These are phyloP conservation scores for Heliconius eleuchia DNA, from an alignment of 1,140 invertebrate genomes.

Conservation along the genomic window DNA sequence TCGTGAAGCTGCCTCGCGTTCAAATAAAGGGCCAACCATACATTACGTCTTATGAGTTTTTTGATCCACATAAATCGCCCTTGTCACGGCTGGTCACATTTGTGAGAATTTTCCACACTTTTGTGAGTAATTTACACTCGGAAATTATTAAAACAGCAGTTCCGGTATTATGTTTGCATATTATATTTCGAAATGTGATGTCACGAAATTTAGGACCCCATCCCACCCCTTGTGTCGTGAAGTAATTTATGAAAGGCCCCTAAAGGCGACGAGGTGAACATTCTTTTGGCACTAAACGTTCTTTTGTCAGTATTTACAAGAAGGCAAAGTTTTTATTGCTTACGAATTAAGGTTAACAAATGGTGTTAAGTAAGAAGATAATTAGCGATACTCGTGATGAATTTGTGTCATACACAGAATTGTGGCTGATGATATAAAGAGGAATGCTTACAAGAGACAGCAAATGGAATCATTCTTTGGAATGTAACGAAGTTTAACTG, in stretches of 20 bases:
- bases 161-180: too few species aligned
- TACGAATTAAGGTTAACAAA: constrained; percentile 26
- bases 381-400: not conserved
- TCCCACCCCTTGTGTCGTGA: too few species aligned
- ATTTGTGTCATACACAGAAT: constrained; percentile 54
- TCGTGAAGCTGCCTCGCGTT: constrained; percentile 18
- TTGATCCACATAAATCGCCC: too few species aligned
- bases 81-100: too few species aligned
- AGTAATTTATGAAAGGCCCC: too few species aligned
- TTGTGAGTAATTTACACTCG: too few species aligned
- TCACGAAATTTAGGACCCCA: too few species aligned
- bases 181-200: too few species aligned
- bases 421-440: constrained; percentile 47
- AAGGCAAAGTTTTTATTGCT: constrained; percentile 69
- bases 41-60: too few species aligned
- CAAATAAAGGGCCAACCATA: not conserved
- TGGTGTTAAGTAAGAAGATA: not conserved
- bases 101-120: too few species aligned
- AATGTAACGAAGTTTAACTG: constrained; percentile 73
- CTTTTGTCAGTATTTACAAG: constrained; percentile 55
- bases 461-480: constrained; percentile 70
- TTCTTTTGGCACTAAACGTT: constrained; percentile 64
- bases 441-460: constrained; percentile 65
- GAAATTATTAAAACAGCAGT: too few species aligned
- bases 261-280: not conserved